These are phyloP conservation scores for Asobara japonica DNA, from an alignment of 1,140 invertebrate genomes.

Conservation along the genomic window DNA sequence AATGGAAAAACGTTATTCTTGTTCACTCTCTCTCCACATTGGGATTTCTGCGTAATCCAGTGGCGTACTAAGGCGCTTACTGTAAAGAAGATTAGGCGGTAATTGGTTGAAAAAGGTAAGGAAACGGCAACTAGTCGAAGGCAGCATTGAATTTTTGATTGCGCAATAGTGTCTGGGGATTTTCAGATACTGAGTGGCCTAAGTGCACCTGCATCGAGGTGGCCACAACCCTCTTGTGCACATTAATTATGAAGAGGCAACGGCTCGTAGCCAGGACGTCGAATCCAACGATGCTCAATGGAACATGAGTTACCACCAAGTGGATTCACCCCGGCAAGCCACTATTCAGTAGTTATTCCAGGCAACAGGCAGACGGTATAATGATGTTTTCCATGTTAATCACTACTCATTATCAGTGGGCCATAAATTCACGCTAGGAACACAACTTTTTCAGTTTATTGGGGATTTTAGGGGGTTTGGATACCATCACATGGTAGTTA, in stretches of 20 bases:
- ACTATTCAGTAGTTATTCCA: background rate
- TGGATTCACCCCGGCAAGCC: background rate
- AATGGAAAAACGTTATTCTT: background rate
- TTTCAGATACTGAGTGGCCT: background rate
- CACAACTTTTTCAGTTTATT: background rate
- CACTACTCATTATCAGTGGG: background rate
- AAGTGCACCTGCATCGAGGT: background rate
- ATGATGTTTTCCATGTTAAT: background rate
- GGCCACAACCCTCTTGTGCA: background rate
- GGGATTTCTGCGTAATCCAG: background rate
- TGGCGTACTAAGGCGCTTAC: background rate
- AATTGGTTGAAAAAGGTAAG: background rate
- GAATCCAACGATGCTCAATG: background rate
- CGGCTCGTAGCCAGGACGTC: background rate
- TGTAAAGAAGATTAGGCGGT: background rate
- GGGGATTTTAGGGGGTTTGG: background rate
- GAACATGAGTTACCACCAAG: background rate
- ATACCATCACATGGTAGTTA: background rate
- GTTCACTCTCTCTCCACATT: background rate
- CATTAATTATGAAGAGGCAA: constrained; percentile 45
- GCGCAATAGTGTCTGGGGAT: background rate
- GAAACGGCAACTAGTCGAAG: background rate
- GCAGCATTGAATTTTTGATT: background rate
- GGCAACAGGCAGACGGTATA: background rate
- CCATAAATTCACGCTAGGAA: background rate